phyloP scores from a whole-genome alignment of 2,888 invertebrate genomes.

The Metallyticus violacea region DNA sequence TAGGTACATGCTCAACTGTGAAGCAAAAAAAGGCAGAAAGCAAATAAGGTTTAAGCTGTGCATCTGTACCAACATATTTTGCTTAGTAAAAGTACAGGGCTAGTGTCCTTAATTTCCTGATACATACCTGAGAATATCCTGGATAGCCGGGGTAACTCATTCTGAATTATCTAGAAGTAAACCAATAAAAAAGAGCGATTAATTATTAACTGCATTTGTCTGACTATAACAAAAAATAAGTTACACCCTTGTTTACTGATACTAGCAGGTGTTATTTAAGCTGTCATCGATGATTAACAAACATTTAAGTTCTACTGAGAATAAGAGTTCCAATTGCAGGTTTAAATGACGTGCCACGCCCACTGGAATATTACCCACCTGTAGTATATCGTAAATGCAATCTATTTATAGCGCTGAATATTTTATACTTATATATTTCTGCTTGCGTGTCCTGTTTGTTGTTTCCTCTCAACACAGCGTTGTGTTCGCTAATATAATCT shows the following conservation, averaged over 20 bases:
- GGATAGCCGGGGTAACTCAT: slow-evolving; percentile 45
- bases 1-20: too few species aligned
- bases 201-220: too few species aligned
- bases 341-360: background rate
- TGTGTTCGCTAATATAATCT: background rate
- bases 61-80: background rate
- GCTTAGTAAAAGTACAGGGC: too few species aligned
- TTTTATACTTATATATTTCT: background rate
- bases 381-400: background rate
- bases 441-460: background rate
- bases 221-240: background rate
- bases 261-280: background rate
- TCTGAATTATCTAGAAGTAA: background rate
- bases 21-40: background rate
- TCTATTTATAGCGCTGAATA: too few species aligned
- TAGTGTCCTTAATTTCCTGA: background rate
- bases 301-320: too few species aligned
- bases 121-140: slow-evolving; percentile 40
- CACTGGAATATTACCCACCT: background rate
- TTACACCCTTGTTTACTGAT: background rate
- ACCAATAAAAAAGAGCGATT: too few species aligned
- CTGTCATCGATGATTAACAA: background rate
- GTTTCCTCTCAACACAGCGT: background rate
- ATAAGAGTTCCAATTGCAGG: background rate
- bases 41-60: background rate